Evolutionary conservation across 1,140 invertebrate species (phyloP).

Genomic region (Araneus ventricosus): DNA sequence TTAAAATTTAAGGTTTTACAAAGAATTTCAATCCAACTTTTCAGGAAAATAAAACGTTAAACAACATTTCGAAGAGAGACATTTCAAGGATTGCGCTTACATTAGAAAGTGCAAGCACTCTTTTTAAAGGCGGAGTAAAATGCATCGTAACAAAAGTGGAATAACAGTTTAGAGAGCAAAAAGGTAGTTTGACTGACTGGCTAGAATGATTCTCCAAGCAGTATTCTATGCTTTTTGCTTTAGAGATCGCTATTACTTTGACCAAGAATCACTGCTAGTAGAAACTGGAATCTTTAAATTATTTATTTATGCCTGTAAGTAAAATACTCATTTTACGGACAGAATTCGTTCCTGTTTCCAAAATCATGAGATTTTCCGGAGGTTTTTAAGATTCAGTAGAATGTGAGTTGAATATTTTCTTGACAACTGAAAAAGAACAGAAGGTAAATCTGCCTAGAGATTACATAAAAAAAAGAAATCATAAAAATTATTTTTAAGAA

Average conservation of each 20-base stretch:
- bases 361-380: no score
- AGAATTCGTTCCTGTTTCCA: no score
- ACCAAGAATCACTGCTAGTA: background rate
- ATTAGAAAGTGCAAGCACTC: background rate
- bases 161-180: background rate
- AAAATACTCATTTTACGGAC: no score
- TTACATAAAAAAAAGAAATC: no score
- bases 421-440: no score
- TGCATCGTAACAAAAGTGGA: background rate
- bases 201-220: background rate
- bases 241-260: background rate
- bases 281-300: background rate
- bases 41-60: background rate
- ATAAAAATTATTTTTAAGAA: no score
- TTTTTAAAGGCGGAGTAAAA: constrained; percentile 48
- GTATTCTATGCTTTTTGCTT: background rate
- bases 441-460: no score
- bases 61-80: background rate
- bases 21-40: background rate
- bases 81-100: background rate
- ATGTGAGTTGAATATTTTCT: no score
- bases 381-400: no score
- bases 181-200: background rate
- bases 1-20: constrained; percentile 38
- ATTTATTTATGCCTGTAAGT: background rate